phyloP scores from a whole-genome alignment of 2,797 vertebrate genomes.

The Uromys caudimaculatus region DNA sequence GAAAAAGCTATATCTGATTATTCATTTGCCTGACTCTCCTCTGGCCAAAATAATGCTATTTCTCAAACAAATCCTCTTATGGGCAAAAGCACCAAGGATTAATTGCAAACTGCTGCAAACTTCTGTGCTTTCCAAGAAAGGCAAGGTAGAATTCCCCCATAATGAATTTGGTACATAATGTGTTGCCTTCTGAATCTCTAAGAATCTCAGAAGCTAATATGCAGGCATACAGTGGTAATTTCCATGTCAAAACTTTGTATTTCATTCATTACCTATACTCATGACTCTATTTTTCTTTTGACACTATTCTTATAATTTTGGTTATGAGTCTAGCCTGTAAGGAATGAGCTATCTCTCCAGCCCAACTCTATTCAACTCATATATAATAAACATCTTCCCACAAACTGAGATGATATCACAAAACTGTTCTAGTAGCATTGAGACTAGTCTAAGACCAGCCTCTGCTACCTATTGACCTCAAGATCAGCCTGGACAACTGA shows the following conservation, averaged over 20 bases:
- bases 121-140: not conserved
- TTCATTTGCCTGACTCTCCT: constrained; percentile 77
- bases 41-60: constrained; percentile 83
- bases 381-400: not conserved
- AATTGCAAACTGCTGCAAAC: not conserved
- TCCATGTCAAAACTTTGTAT: not conserved
- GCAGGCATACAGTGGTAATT: not conserved
- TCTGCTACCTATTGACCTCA: not conserved
- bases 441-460: not conserved
- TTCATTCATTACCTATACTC: not conserved
- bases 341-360: too few relatives aligned
- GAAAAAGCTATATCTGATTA: constrained; percentile 80
- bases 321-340: too few relatives aligned
- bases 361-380: not conserved
- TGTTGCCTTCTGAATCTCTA: not conserved
- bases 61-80: constrained; percentile 76
- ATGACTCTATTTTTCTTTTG: not conserved
- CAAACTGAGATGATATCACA: not conserved
- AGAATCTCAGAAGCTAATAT: not conserved
- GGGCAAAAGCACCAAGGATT: constrained; percentile 70
- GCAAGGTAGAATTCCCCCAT: not conserved
- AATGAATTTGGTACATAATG: not conserved
- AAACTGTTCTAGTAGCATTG: not conserved
- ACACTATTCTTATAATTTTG: too few relatives aligned
- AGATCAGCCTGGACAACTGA: not conserved